A percentile compares a stretch with the other conserved stretches of the same genome.
Conservation (phyloP, 2,113 vertebrate species). For the Peromyscus leucopus region DNA sequence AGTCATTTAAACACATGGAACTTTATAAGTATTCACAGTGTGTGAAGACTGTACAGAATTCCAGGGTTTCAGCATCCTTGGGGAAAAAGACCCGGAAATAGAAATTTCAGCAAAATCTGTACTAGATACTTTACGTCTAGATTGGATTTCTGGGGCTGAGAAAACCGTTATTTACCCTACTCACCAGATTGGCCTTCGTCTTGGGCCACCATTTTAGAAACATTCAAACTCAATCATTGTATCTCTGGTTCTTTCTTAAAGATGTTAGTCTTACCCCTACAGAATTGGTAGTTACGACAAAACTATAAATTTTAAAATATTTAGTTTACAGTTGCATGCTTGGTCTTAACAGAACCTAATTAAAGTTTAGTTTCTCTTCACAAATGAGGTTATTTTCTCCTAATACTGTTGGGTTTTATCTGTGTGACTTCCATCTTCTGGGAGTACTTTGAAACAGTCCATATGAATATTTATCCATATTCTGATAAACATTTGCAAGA, state of each 20-base stretch:
- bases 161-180: not conserved
- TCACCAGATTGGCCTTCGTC: not conserved
- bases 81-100: not conserved
- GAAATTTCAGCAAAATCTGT: not conserved
- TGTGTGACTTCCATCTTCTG: slow-evolving; percentile 66
- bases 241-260: not conserved
- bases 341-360: slow-evolving; percentile 65
- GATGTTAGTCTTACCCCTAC: slow-evolving; percentile 1
- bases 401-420: slow-evolving; percentile 69
- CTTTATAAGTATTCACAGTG: not conserved
- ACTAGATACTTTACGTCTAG: not conserved
- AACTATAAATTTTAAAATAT: slow-evolving; percentile 37
- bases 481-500: slow-evolving; percentile 59
- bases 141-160: not conserved
- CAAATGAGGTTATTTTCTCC: slow-evolving; percentile 27
- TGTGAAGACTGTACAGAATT: not conserved
- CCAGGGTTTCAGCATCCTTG: not conserved
- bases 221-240: not conserved
- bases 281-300: slow-evolving; percentile 24
- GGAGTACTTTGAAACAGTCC: slow-evolving; percentile 68
- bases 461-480: slow-evolving; percentile 63
- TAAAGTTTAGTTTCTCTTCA: slow-evolving; percentile 57
- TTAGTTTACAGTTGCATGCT: not conserved
- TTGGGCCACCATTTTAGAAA: slow-evolving; percentile 19
- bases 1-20: slow-evolving; percentile 14